phyloP scores from a whole-genome alignment of 2,888 invertebrate genomes.

The Himalopsyche kuldschensis region DNA sequence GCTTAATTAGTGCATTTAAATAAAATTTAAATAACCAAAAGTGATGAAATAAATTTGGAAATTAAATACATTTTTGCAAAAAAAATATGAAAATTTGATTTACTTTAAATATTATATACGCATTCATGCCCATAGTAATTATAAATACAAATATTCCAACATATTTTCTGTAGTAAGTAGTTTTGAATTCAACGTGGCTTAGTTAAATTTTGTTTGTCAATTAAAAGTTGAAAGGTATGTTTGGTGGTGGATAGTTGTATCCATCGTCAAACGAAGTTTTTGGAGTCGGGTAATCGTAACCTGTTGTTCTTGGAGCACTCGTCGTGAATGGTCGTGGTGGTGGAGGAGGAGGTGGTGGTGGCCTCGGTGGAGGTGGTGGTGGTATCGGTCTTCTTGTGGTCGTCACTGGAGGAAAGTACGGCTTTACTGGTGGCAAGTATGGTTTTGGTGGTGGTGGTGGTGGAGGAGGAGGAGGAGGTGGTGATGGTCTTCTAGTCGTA shows the following conservation, averaged over 20 bases:
- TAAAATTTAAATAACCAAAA: background rate
- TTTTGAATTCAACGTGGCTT: background rate
- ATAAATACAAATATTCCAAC: background rate
- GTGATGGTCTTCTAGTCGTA: slow-evolving; percentile 13
- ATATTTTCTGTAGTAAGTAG: background rate
- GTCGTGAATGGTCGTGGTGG: slow-evolving; percentile 2
- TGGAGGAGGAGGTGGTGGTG: slow-evolving; percentile 30
- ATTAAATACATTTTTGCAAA: background rate
- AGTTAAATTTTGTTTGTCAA: background rate
- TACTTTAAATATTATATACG: background rate
- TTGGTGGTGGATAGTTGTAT: slow-evolving; percentile 55
- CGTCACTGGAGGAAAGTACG: slow-evolving; percentile 23
- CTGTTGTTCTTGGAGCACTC: slow-evolving; percentile 38
- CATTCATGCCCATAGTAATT: background rate
- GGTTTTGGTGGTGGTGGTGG: slow-evolving; percentile 43
- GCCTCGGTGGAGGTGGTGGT: slow-evolving; percentile 32
- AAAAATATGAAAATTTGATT: background rate
- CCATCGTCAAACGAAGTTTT: slow-evolving; percentile 46
- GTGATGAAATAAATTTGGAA: background rate
- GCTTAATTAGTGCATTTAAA: background rate
- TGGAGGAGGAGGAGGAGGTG: slow-evolving; percentile 38
- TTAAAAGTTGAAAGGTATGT: slow-evolving; percentile 54
- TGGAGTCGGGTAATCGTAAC: slow-evolving; percentile 46
- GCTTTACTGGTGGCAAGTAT: slow-evolving; percentile 41
- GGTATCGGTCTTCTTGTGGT: slow-evolving; percentile 26